Conservation (phyloP, 2,888 invertebrate species). For the Chrysolina haemoptera region DNA sequence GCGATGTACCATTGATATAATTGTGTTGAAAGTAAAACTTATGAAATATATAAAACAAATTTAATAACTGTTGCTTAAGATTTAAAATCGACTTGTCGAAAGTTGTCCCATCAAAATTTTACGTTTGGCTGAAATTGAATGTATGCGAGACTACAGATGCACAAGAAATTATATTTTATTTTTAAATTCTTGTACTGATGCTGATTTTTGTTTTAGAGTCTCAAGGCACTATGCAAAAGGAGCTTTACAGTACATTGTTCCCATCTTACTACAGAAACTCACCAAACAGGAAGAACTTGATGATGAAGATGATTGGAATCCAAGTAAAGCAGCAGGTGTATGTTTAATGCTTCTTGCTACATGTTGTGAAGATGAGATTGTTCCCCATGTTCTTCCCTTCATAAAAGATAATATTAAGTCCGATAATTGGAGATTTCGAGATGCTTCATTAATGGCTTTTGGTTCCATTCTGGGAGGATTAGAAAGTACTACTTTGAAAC, state of each 20-base stretch:
- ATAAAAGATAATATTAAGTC: constrained; percentile 95
- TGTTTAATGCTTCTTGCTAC: constrained; percentile 98
- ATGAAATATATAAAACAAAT: too few species aligned
- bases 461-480: constrained; percentile 89
- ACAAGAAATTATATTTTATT: too few species aligned
- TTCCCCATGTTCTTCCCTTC: constrained; percentile 96
- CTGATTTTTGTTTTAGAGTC: constrained; percentile 73
- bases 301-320: constrained; percentile 99
- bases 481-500: constrained; percentile 88
- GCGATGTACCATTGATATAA: too few species aligned
- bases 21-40: too few species aligned
- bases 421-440: constrained; percentile 87
- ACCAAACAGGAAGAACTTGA: constrained; percentile 98
- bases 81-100: too few species aligned
- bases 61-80: too few species aligned
- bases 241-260: constrained; percentile 94
- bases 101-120: too few species aligned
- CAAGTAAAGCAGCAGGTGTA: constrained; percentile 98
- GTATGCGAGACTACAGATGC: too few species aligned
- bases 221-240: constrained; percentile 99
- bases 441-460: constrained; percentile 99
- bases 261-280: constrained; percentile 92
- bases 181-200: background rate
- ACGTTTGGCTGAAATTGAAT: too few species aligned
- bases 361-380: constrained; percentile 94